Conservation (phyloP, 2,797 vertebrate genomes). For the Manis javanica region DNA sequence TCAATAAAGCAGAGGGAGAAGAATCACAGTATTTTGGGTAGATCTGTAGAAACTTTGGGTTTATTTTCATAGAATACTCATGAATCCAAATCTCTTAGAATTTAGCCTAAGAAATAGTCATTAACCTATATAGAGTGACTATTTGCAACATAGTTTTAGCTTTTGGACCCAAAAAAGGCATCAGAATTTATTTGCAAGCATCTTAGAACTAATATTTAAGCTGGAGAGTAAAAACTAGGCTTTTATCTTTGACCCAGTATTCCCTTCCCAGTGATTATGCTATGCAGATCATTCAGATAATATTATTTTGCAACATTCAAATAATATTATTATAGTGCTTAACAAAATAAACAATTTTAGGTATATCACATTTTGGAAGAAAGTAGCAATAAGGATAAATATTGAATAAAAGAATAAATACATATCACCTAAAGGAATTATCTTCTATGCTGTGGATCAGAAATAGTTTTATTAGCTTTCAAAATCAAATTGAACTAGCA, state of each 20-base stretch:
- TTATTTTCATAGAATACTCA: not conserved
- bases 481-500: not conserved
- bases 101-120: not conserved
- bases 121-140: not conserved
- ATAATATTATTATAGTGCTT: not conserved
- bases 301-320: not conserved
- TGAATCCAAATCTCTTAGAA: not conserved
- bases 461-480: slow-evolving; percentile 34
- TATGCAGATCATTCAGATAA: slow-evolving; percentile 4
- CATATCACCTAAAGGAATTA: not conserved
- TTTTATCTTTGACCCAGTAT: not conserved
- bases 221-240: not conserved
- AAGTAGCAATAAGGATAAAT: not conserved
- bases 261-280: not conserved
- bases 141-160: not conserved
- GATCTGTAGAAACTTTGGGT: not conserved
- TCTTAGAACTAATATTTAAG: slow-evolving; percentile 11
- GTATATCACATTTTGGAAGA: not conserved
- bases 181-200: slow-evolving; percentile 9
- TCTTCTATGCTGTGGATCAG: not conserved
- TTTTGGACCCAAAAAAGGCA: not conserved
- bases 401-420: not conserved
- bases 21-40: not conserved
- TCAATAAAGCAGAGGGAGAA: not conserved
- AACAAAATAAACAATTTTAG: slow-evolving; percentile 2